Conservation (phyloP, 2,113 vertebrate genomes). For the Datnioides undecimradiatus region DNA sequence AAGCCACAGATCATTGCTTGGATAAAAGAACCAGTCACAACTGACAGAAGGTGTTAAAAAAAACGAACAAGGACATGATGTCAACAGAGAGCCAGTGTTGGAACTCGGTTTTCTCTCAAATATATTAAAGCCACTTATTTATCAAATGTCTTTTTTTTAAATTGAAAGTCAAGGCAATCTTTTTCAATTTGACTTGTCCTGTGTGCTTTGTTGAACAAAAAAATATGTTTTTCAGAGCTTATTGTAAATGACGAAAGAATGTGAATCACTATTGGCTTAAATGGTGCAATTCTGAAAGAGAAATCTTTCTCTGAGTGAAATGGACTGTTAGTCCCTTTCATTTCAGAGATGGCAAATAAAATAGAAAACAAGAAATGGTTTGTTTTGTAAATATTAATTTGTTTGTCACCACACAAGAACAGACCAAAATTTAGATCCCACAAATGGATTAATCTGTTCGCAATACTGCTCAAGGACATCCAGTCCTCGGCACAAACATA, state of each 20-base stretch:
- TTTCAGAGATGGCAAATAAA: constrained; percentile 13
- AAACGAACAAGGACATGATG: constrained; percentile 23
- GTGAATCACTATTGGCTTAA: constrained; percentile 22
- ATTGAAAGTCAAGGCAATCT: constrained; percentile 32
- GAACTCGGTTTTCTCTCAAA: constrained; percentile 19
- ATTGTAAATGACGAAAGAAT: constrained; percentile 25
- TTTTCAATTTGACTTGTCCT: constrained; percentile 26
- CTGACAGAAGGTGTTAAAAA: constrained; percentile 49
- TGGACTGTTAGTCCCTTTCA: not conserved
- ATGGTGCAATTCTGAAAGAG: not conserved
- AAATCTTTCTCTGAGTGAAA: not conserved
- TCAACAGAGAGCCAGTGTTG: too few relatives aligned
- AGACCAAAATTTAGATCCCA: not conserved
- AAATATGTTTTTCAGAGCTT: constrained; percentile 7
- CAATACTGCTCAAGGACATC: not conserved
- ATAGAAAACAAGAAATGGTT: not conserved
- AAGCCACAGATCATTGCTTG: constrained; percentile 22
- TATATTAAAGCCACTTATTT: constrained; percentile 13
- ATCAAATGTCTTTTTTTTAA: constrained; percentile 9
- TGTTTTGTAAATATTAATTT: constrained; percentile 32
- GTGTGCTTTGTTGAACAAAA: constrained; percentile 13
- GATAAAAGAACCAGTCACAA: constrained; percentile 46
- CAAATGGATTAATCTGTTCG: constrained; percentile 1
- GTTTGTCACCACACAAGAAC: constrained; percentile 10
- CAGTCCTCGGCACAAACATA: not conserved